phyloP scores from a whole-genome alignment of 2,888 invertebrate genomes.

The Beris morrisii region DNA sequence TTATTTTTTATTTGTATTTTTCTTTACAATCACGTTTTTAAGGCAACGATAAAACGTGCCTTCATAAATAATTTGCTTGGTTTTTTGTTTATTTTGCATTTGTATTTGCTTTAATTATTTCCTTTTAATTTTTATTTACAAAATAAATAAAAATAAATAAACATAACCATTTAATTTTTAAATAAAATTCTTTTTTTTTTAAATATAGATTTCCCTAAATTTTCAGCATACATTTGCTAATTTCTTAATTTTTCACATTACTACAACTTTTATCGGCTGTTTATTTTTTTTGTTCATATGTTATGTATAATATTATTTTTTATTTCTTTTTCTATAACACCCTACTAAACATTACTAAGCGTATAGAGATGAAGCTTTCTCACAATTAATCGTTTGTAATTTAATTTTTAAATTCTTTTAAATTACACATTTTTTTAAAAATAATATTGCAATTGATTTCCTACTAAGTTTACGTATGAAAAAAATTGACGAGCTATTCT shows the following conservation, averaged over 20 bases:
- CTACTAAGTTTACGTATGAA: background rate
- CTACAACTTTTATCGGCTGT: constrained; percentile 7
- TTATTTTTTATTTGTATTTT: too few species aligned
- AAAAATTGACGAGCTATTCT: background rate
- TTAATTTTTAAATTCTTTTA: background rate
- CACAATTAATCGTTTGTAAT: background rate
- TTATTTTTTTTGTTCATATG: background rate
- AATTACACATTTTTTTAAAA: background rate
- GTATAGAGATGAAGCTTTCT: constrained; percentile 28
- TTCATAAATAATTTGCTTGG: constrained; percentile 4
- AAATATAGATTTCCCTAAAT: constrained; percentile 20
- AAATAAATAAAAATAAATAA: constrained; percentile 1
- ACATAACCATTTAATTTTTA: too few species aligned
- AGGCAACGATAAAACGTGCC: constrained; percentile 15
- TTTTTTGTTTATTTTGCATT: constrained; percentile 9
- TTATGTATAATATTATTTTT: background rate
- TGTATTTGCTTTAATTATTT: background rate
- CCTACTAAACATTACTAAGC: constrained; percentile 27
- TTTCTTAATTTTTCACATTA: background rate
- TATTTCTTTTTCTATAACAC: constrained; percentile 1
- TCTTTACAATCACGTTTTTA: constrained; percentile 23
- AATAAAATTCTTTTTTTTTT: background rate
- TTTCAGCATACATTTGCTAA: constrained; percentile 8
- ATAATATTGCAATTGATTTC: background rate
- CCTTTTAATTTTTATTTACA: constrained; percentile 20